Evolutionary conservation across 1,140 invertebrate genomes (phyloP), one percentile per base, ranked within the genome.

Genomic region (Macrobrachium nipponense): DNA sequence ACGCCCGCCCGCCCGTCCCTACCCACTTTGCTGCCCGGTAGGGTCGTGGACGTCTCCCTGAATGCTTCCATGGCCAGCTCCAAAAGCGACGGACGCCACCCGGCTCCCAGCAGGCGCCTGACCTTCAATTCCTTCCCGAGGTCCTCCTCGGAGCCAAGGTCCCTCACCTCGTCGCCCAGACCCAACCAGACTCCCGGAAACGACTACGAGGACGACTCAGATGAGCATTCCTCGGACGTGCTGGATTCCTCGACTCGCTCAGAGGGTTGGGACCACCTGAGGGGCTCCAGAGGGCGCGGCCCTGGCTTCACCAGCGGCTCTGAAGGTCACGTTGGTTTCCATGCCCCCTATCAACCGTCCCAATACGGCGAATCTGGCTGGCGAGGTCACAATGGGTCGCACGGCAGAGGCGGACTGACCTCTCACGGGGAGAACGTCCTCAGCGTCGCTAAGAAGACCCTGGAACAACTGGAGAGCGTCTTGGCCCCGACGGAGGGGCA

Each of bases 1-100:
- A 87, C 86, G 70, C 86, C 86, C 14, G 86, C 86, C n/a, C 79
- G 86, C 14, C 86, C 86, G n/a, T 87, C 86, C 0, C 73, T 87
- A 15, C 86, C 86, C 61, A 87, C 80, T 36, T 76, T 87, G 17
- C 73, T 87, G 10, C 79, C 79, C 20, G 80, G 73, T n/a, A 43
- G 75, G 58, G 43, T 78, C 11, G 27, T 85, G 64, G 86, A 87
- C 23, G 51, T 68, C 51, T 78, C 80, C 27, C 72, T 72, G 43
- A 77, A 58, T 18, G 80, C 79, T 51, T 87, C 86, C 23, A n/a
- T 87, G 15, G 61, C 68, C 36, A 76, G 68, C 79, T 58, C 76
- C 17, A 73, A 72, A 23, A 64, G 66, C 14, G 85, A 87, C 43
- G 77, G 64, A 59, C 76, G 77, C 58, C n/a, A 62, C 15, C 73